These are phyloP conservation scores for Folsomia manolachei DNA, from an alignment of 2,888 invertebrate species.

Conservation along the genomic window DNA sequence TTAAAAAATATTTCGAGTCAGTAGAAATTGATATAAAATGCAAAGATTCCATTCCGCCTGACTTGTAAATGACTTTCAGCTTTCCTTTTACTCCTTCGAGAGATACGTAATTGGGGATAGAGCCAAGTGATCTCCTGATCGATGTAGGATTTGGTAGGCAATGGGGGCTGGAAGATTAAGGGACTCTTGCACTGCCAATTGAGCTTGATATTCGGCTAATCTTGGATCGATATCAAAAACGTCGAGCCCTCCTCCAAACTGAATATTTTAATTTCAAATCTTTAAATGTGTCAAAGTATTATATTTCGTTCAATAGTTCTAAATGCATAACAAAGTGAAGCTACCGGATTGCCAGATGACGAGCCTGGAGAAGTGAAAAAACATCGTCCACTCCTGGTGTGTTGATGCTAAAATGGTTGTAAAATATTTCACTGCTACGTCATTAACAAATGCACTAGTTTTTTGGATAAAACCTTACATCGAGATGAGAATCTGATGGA, in stretches of 20 bases:
- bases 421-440: constrained; percentile 2
- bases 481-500: no score
- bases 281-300: not conserved
- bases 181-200: not conserved
- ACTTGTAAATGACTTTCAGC: no score
- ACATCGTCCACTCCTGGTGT: constrained; percentile 6
- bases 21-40: no score
- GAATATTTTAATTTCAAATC: constrained; percentile 8
- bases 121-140: not conserved
- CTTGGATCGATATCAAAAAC: constrained; percentile 1
- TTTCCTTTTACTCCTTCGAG: no score
- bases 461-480: no score
- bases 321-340: no score
- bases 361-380: constrained; percentile 1
- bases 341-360: not conserved
- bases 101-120: not conserved
- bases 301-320: not conserved
- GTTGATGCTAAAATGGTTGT: constrained; percentile 5
- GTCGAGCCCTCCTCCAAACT: not conserved
- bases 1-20: no score
- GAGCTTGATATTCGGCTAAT: not conserved
- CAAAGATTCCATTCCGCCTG: no score
- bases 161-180: no score
- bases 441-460: no score
- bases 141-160: not conserved